A percentile compares a stretch with the other conserved stretches of the same genome.
phyloP scores from a whole-genome alignment of 2,888 invertebrate species.

The Lapara coniferarum region DNA sequence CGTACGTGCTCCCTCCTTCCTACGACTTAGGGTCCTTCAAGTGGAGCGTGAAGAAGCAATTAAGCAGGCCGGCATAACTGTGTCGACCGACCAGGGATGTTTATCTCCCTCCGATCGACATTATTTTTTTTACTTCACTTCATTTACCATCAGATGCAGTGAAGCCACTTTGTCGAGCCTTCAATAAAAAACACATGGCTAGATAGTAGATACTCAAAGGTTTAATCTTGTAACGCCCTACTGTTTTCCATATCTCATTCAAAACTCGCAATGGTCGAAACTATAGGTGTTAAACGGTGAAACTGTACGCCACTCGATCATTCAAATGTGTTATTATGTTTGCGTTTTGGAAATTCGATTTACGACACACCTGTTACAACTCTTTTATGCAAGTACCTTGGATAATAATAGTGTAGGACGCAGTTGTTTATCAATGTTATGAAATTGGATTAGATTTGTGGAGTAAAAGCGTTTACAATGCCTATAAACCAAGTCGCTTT shows the following conservation, averaged over 20 bases:
- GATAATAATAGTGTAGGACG: constrained; percentile 6
- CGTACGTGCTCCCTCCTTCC: too few relatives aligned
- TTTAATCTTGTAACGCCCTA: too few relatives aligned
- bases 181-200: too few relatives aligned
- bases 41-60: too few relatives aligned
- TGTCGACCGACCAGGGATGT: too few relatives aligned
- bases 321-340: constrained; percentile 47
- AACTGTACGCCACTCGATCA: constrained; percentile 48
- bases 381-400: constrained; percentile 33
- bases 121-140: too few relatives aligned
- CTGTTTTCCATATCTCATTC: neutral
- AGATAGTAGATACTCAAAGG: too few relatives aligned
- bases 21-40: too few relatives aligned
- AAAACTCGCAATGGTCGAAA: constrained; percentile 38
- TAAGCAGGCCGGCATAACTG: too few relatives aligned
- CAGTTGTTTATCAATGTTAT: constrained; percentile 12
- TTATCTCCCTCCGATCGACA: too few relatives aligned
- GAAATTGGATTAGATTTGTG: neutral
- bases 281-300: constrained; percentile 59
- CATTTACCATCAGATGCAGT: too few relatives aligned
- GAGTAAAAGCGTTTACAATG: neutral
- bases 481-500: neutral
- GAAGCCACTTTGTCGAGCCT: too few relatives aligned
- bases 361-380: constrained; percentile 44
- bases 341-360: constrained; percentile 24